These are phyloP conservation scores for Muscina levida DNA, from an alignment of 2,888 invertebrate species.

Conservation along the genomic window DNA sequence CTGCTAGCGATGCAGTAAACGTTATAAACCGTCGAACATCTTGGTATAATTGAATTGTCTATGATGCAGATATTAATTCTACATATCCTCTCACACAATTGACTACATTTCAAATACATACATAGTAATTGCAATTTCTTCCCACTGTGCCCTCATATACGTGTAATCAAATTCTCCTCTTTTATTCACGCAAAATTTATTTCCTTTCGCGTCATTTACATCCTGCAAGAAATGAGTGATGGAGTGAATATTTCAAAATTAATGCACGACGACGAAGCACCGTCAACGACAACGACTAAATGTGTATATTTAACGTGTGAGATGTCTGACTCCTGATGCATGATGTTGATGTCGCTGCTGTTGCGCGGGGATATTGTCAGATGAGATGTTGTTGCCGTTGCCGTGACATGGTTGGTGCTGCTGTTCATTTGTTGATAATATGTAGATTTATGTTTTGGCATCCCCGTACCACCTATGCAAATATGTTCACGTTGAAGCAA, in stretches of 20 bases:
- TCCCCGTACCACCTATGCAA: background rate
- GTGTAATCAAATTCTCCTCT: conserved; percentile 59
- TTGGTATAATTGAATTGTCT: too few relatives aligned
- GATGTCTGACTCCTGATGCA: conserved; percentile 37
- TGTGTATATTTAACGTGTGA: conserved; percentile 62
- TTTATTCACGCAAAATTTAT: conserved; percentile 66
- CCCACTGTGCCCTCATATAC: background rate
- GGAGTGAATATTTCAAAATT: conserved; percentile 64
- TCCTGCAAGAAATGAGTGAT: conserved; percentile 63
- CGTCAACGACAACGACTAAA: conserved; percentile 19
- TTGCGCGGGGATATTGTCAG: conserved; percentile 40
- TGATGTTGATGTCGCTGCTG: conserved; percentile 43
- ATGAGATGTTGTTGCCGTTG: conserved; percentile 23
- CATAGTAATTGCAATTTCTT: too few relatives aligned
- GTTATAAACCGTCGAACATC: too few relatives aligned
- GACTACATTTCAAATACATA: too few relatives aligned
- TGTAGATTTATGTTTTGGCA: conserved; percentile 18
- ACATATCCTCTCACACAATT: too few relatives aligned
- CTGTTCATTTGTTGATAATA: conserved; percentile 62
- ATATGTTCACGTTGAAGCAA: conserved; percentile 16
- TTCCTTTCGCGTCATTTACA: conserved; percentile 65
- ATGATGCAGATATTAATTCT: too few relatives aligned
- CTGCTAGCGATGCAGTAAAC: too few relatives aligned
- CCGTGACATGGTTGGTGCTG: conserved; percentile 23
- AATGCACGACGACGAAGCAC: conserved; percentile 56